Evolutionary conservation across 1,140 invertebrate species (phyloP), one percentile per base, ranked within the genome.

Genomic region (Phymastichus coffea): DNA sequence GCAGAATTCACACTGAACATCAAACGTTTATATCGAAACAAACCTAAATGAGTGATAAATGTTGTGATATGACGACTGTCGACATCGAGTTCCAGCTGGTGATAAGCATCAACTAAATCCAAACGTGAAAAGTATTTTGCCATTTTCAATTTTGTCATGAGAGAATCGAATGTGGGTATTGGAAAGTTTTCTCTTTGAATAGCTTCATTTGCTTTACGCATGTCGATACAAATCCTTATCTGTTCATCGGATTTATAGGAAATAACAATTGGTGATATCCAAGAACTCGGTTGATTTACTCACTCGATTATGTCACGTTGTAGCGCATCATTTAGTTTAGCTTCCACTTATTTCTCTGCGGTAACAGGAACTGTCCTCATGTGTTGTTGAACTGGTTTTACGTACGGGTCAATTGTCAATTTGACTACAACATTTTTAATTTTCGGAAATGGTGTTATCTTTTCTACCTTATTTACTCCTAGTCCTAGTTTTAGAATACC

Each of bases 141-240:
- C 19, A 66, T 61, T 51, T 54, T 62, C 2, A 71, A 38, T 51
- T 64, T 53, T 44, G 59, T 44, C 38, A 70, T 41, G 12, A 72
- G 33, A 15, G 57, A 26, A n/a, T 69, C 57, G 47, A 72, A 65
- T 14, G 64, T 68, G 6, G 69, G 69, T 10, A 71, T 23, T 47
- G 58, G 70, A 37, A 69, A 64, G 20, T 64, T 67, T 63, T 71
- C 67, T 14, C 67, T n/a, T n/a, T n/a, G n/a, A n/a, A n/a, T n/a
- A n/a, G n/a, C n/a, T n/a, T n/a, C n/a, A n/a, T n/a, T n/a, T n/a
- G n/a, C n/a, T n/a, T n/a, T n/a, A n/a, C n/a, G n/a, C n/a, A n/a
- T n/a, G n/a, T n/a, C n/a, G n/a, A 75, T 52, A 56, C 71, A 71
- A 41, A 75, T 49, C 15, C 69, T 33, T 23, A 71, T 52, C 23